phyloP scores from a whole-genome alignment of 2,797 vertebrate genomes.

The Podarcis siculus region DNA sequence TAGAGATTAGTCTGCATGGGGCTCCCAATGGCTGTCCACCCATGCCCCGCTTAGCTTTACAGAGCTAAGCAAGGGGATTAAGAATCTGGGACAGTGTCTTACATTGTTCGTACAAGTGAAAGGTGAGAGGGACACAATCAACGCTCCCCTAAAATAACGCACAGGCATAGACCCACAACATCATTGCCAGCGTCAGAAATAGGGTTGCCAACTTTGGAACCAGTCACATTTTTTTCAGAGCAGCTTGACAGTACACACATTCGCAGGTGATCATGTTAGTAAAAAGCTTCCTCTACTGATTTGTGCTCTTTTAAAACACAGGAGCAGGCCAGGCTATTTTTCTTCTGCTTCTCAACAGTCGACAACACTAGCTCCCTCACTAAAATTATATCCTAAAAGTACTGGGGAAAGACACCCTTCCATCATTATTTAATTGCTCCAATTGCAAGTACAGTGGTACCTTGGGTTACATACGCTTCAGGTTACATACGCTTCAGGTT shows the following conservation, averaged over 20 bases:
- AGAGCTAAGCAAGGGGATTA: neutral
- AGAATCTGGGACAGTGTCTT: neutral
- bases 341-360: neutral
- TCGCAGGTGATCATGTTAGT: neutral
- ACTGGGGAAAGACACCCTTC: neutral
- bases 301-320: neutral
- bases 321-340: neutral
- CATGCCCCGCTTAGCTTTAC: neutral
- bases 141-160: neutral
- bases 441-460: neutral
- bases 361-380: neutral
- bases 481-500: too few species aligned
- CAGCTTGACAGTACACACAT: neutral
- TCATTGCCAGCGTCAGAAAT: neutral
- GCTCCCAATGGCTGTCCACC: neutral
- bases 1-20: neutral
- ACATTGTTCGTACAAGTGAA: neutral
- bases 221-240: neutral
- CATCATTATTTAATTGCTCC: slow-evolving; percentile 14
- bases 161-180: neutral
- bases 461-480: too few species aligned
- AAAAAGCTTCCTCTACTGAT: neutral
- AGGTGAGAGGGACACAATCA: neutral
- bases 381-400: neutral
- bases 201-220: neutral